These are phyloP conservation scores for Yponomeuta malinellus DNA, from an alignment of 2,888 invertebrate genomes.

Conservation along the genomic window DNA sequence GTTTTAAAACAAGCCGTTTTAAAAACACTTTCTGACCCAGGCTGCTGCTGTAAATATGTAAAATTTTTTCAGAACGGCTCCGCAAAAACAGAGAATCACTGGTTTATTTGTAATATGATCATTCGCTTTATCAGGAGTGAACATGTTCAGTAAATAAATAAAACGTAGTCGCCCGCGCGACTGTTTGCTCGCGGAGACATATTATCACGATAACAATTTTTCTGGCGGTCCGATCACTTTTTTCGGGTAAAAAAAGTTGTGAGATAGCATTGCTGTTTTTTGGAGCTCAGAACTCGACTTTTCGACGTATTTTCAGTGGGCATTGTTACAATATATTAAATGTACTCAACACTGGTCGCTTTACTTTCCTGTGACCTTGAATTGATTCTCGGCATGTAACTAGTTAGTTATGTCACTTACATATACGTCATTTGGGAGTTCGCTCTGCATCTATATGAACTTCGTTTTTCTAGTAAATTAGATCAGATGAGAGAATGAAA, in stretches of 20 bases:
- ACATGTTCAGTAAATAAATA: slow-evolving; percentile 22
- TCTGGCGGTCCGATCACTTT: slow-evolving; percentile 5
- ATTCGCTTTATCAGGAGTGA: slow-evolving; percentile 3
- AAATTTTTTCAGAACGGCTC: background rate
- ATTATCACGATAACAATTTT: slow-evolving; percentile 26
- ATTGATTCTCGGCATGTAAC: too few relatives aligned
- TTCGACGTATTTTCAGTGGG: too few relatives aligned
- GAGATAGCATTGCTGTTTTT: too few relatives aligned
- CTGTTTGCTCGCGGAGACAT: slow-evolving; percentile 24
- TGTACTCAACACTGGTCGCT: too few relatives aligned
- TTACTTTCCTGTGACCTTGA: too few relatives aligned
- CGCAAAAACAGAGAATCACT: background rate
- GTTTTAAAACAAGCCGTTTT: background rate
- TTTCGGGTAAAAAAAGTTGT: background rate
- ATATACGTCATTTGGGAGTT: too few relatives aligned
- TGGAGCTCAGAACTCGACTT: too few relatives aligned
- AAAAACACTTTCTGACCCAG: background rate
- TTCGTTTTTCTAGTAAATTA: too few relatives aligned
- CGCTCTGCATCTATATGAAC: too few relatives aligned
- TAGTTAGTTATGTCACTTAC: too few relatives aligned
- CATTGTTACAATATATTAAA: too few relatives aligned
- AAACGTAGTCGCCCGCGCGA: slow-evolving; percentile 20
- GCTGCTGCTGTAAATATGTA: background rate
- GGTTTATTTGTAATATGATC: background rate
- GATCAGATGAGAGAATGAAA: too few relatives aligned